Base-by-base conservation (phyloP, 2,797 vertebrate genomes). In the Pempheris klunzingeri region DNA sequence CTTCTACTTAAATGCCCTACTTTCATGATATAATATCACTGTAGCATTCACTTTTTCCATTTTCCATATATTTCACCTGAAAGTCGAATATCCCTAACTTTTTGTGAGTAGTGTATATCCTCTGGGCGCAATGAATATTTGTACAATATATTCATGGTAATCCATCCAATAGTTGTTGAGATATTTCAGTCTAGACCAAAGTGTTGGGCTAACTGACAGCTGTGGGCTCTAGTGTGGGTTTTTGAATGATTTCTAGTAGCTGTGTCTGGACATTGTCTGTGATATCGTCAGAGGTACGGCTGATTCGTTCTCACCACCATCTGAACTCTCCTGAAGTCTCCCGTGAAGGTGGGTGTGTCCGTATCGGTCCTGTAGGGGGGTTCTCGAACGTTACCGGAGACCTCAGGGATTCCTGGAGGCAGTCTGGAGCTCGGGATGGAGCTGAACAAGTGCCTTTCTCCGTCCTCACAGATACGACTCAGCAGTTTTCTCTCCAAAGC, bases 401-500 rank as follows among this genome's bases (percentile, higher is more conserved):
- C 7, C 13, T 88, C 84, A 2, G 89, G 86, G 60, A 87, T 64
- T 67, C 88, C 91, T 1, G 87, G 92, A 38, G 89, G 84, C 58
- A 89, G 78, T 12, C 84, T 41, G 34, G 91, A 90, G 83, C 81
- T 83, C 55, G 88, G 79, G 32, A 93, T 20, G 36, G 93, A 68
- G 82, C 86, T 85, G 66, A 94, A 91, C 74, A 95, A 87, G 36
- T 41, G 34, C 28, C 82, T 81, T 1, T 94, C 90, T 39, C 77
- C 77, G 0, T 91, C 84, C 13, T 96, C 93, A 88, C 96, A 98
- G 79, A 97, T 94, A 41, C 87, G 93, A 66, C 61, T 85, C 78
- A 97, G 90, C 60, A 97, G 83, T 69, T 95, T 95, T 65, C 86
- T 89, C 86, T 97, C 96, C 72, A 97, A 89, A 26, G 84, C 96